Base-by-base conservation (phyloP, 2,113 vertebrate genomes). In the Glaucidium brasilianum region DNA sequence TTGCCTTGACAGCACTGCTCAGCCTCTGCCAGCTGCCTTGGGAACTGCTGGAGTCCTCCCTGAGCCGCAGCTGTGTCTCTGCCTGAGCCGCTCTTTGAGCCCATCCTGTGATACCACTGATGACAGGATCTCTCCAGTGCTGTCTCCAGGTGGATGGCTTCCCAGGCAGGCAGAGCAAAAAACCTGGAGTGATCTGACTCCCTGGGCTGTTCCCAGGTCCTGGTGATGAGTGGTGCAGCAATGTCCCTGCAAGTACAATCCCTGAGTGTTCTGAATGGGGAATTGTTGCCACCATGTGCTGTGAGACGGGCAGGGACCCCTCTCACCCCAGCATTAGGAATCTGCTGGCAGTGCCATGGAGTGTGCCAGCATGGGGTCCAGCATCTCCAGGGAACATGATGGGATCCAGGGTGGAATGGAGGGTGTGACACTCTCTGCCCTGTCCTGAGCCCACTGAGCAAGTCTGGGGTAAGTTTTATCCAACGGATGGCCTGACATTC, bases 41-140 rank as follows among this genome's bases (percentile, higher is more conserved):
- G 53, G 75, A 83, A 3, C 4, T 32, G 12, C 82, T 66, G 71
- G 76, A 2, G 0, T 6, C 32, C 17, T 26, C 59, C 73, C 45
- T 0, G 9, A 67, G 74, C 56, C n/a, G 1, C 1, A 4, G 68
- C 43, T 37, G 9, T 64, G 18, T 23, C 63, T 41, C 53, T 30
- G n/a, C 60, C 60, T 4, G 2, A 79, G 76, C 73, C 0, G 0
- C 56, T 34, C 77, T 37, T 52, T 16, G 4, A 27, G 68, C 84
- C 60, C 52, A 53, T 27, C 72, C 89, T 0, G 0, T 11, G 66
- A 95, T 15, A 15, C 34, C 0, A 0, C 71, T 66, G 95, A 79
- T 96, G 96, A 95, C 95, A 95, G 92, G 74, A 95, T 79, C 94
- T 87, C 92, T 96, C 87, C 92, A 73, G 74, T 2, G 1, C 69